phyloP scores from a whole-genome alignment of 2,113 vertebrate genomes.

The Trochalopteron elliotii region DNA sequence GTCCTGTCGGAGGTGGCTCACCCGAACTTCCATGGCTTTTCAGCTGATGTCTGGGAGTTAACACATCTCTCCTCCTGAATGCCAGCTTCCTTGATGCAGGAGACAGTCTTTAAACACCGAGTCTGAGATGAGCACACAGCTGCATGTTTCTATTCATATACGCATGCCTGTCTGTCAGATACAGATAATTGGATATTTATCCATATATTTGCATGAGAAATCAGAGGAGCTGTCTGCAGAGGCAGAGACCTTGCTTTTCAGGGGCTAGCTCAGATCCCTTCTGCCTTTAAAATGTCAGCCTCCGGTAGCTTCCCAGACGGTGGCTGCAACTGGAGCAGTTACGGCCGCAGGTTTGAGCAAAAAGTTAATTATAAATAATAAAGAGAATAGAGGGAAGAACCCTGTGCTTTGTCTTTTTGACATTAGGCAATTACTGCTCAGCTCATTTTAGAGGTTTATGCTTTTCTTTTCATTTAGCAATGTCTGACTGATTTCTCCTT shows the following conservation, averaged over 20 bases:
- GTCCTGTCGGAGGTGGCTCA: background rate
- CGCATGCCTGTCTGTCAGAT: slow-evolving; percentile 10
- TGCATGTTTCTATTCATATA: background rate
- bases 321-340: background rate
- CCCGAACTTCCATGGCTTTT: background rate
- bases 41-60: background rate
- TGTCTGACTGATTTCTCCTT: background rate
- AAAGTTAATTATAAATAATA: slow-evolving; percentile 3
- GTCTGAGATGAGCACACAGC: background rate
- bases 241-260: background rate
- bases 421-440: background rate
- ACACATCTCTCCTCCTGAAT: background rate
- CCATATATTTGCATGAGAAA: slow-evolving; percentile 21
- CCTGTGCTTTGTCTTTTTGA: background rate
- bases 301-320: background rate
- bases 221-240: background rate
- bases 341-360: background rate
- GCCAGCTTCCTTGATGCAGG: background rate
- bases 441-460: background rate
- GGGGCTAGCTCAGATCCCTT: background rate
- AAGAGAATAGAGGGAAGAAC: background rate
- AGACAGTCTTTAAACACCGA: background rate
- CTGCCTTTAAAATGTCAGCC: background rate
- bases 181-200: slow-evolving; percentile 21
- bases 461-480: background rate